Evolutionary conservation across 2,888 invertebrate species (phyloP), one percentile per base, ranked within the genome.

Genomic region (Camptogramma bilineatum): DNA sequence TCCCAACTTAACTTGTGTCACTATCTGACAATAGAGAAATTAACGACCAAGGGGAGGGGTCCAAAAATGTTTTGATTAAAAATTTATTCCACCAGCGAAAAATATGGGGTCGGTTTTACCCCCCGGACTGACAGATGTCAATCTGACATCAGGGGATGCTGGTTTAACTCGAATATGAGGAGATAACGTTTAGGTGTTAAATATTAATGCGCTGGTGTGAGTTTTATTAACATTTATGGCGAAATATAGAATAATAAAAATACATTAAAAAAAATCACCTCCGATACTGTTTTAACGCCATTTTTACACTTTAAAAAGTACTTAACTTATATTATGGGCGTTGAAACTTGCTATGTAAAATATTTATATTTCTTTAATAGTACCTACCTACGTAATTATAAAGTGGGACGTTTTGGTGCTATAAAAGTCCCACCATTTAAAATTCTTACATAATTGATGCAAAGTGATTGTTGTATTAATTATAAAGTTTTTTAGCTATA

Each of bases 51-150:
- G 44, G 69, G 72, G 64, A 70, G 78, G 84, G 88, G 85, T 79
- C 77, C 79, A 77, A 75, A 88, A 90, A 90, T 91, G 87, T 92
- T 92, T 91, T 91, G 91, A 92, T 92, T 91, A 92, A 91, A 91
- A 91, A 90, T 90, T 87, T 89, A 91, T 87, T 86, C 82, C 75
- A 80, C 87, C 83, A 83, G 84, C 75, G 69, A 76, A 80, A 83
- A 79, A 82, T 64, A 69, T 74, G 61, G 68, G 72, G 73, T 65
- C 65, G 65, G 21, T 64, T 63, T 73, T 69, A 77, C 77, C 78
- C 34, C 79, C 74, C 28, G 66, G 68, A 70, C 81, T 89, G 91
- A 90, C 91, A 91, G 90, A 86, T 90, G 91, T 91, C 91, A 91
- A 90, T 90, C 90, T 84, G 80, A 76, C 77, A 76, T 67, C 75